phyloP scores from a whole-genome alignment of 2,797 vertebrate genomes.

The Macropodus opercularis region DNA sequence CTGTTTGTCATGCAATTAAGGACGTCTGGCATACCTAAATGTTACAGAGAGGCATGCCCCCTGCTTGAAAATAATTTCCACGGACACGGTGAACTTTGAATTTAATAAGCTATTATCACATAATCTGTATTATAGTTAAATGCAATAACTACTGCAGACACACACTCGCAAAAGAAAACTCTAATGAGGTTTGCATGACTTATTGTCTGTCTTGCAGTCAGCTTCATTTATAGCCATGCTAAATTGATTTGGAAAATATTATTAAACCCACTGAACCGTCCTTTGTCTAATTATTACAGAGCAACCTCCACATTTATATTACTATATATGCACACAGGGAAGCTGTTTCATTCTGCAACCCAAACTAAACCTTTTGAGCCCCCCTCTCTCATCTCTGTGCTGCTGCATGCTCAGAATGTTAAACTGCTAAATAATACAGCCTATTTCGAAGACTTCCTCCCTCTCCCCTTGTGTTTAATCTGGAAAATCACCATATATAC shows the following conservation, averaged over 20 bases:
- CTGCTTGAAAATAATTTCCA: constrained; percentile 70
- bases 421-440: constrained; percentile 67
- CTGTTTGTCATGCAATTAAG: constrained; percentile 64
- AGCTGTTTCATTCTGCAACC: constrained; percentile 65
- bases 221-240: constrained; percentile 74
- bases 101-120: constrained; percentile 78
- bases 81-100: constrained; percentile 68
- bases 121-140: constrained; percentile 78
- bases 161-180: constrained; percentile 67
- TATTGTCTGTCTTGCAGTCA: constrained; percentile 76
- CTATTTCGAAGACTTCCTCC: constrained; percentile 61
- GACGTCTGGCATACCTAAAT: constrained; percentile 62
- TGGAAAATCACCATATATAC: constrained; percentile 63
- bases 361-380: constrained; percentile 71
- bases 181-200: constrained; percentile 79
- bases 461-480: constrained; percentile 62
- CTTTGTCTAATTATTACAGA: constrained; percentile 73
- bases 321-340: constrained; percentile 52
- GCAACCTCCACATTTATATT: constrained; percentile 72
- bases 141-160: constrained; percentile 68
- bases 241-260: constrained; percentile 81
- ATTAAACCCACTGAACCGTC: constrained; percentile 77
- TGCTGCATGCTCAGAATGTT: constrained; percentile 72
- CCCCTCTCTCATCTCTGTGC: constrained; percentile 61
- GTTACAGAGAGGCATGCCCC: constrained; percentile 54